Conservation (phyloP, 2,888 invertebrate species). For the Drosophila neutralis region DNA sequence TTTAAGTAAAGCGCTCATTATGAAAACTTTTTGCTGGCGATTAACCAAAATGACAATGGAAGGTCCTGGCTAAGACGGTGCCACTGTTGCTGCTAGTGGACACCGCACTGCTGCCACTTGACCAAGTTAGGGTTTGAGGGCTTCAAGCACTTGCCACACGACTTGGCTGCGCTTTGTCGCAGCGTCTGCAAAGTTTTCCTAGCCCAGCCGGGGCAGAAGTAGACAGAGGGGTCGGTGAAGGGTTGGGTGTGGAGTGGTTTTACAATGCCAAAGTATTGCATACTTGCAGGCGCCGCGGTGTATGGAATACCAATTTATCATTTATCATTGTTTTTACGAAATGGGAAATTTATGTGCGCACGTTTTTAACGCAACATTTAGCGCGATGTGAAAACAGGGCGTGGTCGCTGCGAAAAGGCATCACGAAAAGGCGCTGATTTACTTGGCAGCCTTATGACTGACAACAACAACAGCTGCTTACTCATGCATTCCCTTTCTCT, state of each 20-base stretch:
- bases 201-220: conserved; percentile 27
- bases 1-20: conserved; percentile 63
- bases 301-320: conserved; percentile 66
- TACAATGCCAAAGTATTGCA: conserved; percentile 22
- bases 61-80: conserved; percentile 4
- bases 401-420: background rate
- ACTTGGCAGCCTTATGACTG: conserved; percentile 48
- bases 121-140: conserved; percentile 37
- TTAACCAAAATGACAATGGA: conserved; percentile 29
- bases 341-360: conserved; percentile 80
- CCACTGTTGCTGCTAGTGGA: conserved; percentile 13
- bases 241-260: background rate
- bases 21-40: conserved; percentile 67
- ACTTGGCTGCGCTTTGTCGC: conserved; percentile 66
- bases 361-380: conserved; percentile 84
- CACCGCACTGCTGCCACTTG: conserved; percentile 36
- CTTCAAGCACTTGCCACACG: conserved; percentile 39
- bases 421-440: conserved; percentile 38
- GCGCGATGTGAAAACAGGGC: conserved; percentile 37
- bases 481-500: background rate
- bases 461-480: conserved; percentile 31
- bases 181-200: conserved; percentile 80
- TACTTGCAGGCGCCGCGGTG: conserved; percentile 36
- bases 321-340: conserved; percentile 55
- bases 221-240: background rate